A percentile compares a stretch with the other conserved stretches of the same genome.
These are phyloP conservation scores for Bufo bufo DNA, from an alignment of 2,113 vertebrate genomes.

Conservation along the genomic window DNA sequence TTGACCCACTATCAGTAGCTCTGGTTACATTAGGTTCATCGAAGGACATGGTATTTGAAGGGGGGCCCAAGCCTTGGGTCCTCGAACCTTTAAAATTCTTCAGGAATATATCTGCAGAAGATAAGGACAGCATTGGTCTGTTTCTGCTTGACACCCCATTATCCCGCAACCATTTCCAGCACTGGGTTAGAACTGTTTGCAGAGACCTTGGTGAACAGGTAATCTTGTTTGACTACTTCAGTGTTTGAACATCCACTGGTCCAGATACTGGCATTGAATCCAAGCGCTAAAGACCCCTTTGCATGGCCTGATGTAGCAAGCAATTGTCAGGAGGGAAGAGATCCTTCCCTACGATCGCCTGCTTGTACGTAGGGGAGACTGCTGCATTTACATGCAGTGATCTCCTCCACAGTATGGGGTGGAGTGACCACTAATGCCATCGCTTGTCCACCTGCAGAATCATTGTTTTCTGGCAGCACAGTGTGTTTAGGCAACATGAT, in stretches of 20 bases:
- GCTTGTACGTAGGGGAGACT: no score
- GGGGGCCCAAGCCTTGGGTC: conserved; percentile 90
- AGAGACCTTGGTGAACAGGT: conserved; percentile 89
- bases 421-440: no score
- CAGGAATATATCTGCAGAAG: conserved; percentile 78
- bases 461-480: no score
- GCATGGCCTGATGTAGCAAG: no score
- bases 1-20: conserved; percentile 84
- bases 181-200: conserved; percentile 84
- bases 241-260: not conserved
- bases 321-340: no score
- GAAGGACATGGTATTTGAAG: conserved; percentile 92
- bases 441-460: no score
- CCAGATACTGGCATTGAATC: not conserved
- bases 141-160: conserved; percentile 70
- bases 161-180: conserved; percentile 79
- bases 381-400: no score
- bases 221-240: not conserved
- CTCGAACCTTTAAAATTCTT: conserved; percentile 94
- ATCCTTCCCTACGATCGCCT: no score
- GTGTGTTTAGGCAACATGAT: no score
- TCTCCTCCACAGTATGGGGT: no score
- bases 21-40: conserved; percentile 94
- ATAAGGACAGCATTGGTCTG: conserved; percentile 71
- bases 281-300: not conserved